Percentiles rank a stretch among this genome's conserved stretches.
Evolutionary conservation across 2,797 vertebrate genomes (phyloP).

Genomic region (Mormyrops attenuatus): DNA sequence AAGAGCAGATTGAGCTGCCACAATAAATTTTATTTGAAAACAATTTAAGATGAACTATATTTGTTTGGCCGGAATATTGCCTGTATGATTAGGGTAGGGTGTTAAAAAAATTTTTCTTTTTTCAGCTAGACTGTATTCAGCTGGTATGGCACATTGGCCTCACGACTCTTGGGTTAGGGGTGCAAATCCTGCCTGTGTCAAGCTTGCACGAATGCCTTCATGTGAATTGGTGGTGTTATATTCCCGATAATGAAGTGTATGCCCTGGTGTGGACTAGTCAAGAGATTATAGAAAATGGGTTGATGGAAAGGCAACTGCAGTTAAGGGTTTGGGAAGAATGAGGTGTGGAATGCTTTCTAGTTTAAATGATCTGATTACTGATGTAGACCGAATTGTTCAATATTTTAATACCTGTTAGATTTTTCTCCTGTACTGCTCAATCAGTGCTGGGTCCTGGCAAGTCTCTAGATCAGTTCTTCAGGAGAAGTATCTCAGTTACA

Average conservation of each 20-base stretch:
- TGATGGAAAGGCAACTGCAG: background rate
- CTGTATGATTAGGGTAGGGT: background rate
- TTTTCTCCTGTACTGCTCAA: background rate
- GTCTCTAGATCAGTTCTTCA: background rate
- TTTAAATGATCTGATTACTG: background rate
- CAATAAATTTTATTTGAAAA: background rate
- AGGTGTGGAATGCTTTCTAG: background rate
- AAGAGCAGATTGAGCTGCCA: background rate
- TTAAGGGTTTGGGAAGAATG: background rate
- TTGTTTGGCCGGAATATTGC: background rate
- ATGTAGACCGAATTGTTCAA: background rate
- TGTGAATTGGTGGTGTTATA: background rate
- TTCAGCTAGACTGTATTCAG: background rate
- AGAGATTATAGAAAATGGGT: background rate
- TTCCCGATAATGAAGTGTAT: background rate
- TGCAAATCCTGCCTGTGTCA: background rate
- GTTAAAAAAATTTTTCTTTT: background rate
- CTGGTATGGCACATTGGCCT: background rate
- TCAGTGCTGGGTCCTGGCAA: background rate
- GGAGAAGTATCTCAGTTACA: background rate
- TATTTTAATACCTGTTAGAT: background rate
- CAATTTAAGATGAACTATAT: background rate
- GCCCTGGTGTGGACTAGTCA: background rate
- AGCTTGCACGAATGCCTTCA: background rate
- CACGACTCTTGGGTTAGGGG: background rate